phyloP scores from a whole-genome alignment of 2,113 vertebrate species.

The Pipra filicauda region DNA sequence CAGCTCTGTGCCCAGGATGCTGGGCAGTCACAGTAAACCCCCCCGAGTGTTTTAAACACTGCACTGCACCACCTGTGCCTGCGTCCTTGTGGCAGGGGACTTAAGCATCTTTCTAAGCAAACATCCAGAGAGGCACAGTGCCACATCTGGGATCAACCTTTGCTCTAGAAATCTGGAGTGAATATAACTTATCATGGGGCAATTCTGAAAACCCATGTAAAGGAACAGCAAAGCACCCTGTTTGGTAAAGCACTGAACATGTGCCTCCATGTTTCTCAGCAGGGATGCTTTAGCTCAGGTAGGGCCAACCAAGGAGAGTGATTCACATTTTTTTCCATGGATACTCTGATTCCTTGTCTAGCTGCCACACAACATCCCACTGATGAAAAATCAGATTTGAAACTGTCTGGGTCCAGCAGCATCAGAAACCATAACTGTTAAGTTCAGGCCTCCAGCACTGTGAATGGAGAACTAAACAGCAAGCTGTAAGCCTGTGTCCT shows the following conservation, averaged over 20 bases:
- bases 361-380: background rate
- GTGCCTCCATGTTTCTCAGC: background rate
- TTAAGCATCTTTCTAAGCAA: background rate
- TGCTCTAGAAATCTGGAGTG: background rate
- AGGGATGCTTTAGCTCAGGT: background rate
- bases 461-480: background rate
- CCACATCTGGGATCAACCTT: background rate
- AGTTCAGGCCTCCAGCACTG: background rate
- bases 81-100: rapidly evolving
- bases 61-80: background rate
- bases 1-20: rapidly evolving
- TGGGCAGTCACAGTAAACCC: background rate
- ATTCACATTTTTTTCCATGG: background rate
- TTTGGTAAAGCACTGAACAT: rapidly evolving
- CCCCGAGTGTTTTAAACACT: rapidly evolving
- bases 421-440: background rate
- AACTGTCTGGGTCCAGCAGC: background rate
- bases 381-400: background rate
- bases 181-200: rapidly evolving
- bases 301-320: background rate
- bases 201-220: background rate
- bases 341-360: background rate
- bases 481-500: background rate
- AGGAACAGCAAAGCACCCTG: background rate
- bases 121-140: background rate